Evolutionary conservation across 2,113 vertebrate species (phyloP), one percentile per base, ranked within the genome.

Genomic region (Grallaria varia): DNA sequence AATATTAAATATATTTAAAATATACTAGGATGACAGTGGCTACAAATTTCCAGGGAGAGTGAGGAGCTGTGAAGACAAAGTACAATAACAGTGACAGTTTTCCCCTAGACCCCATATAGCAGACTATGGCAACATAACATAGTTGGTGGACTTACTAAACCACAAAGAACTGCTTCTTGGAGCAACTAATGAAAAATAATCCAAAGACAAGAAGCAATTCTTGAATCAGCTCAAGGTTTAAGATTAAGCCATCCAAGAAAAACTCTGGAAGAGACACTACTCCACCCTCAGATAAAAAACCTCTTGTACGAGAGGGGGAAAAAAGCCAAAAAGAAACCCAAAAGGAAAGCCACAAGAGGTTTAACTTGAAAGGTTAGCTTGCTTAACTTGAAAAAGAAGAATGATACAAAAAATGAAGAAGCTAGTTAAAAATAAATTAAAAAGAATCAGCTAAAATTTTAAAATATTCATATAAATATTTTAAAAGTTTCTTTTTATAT

Each of bases 371-470:
- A 96, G 55, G 47, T 92, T 92, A 83, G n/a, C 55, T 93, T 88
- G 55, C 75, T 93, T 88, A 86, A 86, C 72, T 93, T 90, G 67
- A 71, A 94, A 95, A 94, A 95, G 45, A 73, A 94, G 83, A 92
- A 94, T 83, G 68, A 88, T 89, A 90, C 47, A 69, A 93, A 93
- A 94, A 90, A 81, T 31, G 83, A 52, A 95, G 87, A 88, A 86
- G 35, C 83, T 94, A 93, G 55, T 97, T 97, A 96, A 95, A 96
- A 96, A 96, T 94, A 94, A 95, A 95, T 94, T 96, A 67, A 95
- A 94, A 90, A 88, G 88, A 79, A 83, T n/a, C 45, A 50, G 79
- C 75, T 92, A 92, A 92, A 96, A 88, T 59, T 92, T 94, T 86
- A 94, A 95, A 94, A 90, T 90, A 94, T 74, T 93, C 75, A 49